Evolutionary conservation across 1,140 invertebrate genomes (phyloP).

Genomic region (Hypsibius dujardini): DNA sequence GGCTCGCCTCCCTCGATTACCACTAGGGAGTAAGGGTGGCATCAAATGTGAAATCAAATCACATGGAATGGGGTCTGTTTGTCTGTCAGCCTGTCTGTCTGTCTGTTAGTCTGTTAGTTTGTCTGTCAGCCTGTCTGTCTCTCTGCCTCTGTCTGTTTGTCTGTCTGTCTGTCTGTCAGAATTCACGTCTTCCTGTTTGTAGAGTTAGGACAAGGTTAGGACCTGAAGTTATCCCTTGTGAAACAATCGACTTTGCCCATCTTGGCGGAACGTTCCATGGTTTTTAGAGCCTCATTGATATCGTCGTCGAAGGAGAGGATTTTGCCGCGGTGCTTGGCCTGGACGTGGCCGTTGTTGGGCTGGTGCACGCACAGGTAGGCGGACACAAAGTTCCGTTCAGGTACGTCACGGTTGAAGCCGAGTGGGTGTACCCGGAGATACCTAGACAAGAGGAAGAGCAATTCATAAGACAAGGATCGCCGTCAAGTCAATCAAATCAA

Average conservation of each 20-base stretch:
- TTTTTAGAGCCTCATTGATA: constrained; percentile 2
- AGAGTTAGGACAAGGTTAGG: no score
- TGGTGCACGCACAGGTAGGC: constrained; percentile 16
- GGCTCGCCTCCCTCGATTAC: no score
- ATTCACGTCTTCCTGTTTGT: no score
- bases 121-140: no score
- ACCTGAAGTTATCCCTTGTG: constrained; percentile 7
- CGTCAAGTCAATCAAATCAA: neutral
- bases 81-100: no score
- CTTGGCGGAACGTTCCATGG: constrained; percentile 12
- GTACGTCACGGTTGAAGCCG: constrained; percentile 12
- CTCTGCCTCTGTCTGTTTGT: no score
- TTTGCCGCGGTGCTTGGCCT: constrained; percentile 16
- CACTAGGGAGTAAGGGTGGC: no score
- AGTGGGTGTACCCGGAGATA: constrained; percentile 10
- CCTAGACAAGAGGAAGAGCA: neutral
- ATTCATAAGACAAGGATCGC: neutral
- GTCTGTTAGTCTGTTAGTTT: no score
- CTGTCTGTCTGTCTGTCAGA: no score
- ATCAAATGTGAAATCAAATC: no score
- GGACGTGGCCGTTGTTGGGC: constrained; percentile 11
- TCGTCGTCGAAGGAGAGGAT: constrained; percentile 12
- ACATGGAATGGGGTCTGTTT: no score
- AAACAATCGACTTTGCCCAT: constrained; percentile 16
- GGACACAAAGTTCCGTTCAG: constrained; percentile 12